Evolutionary conservation across 1,140 invertebrate species (phyloP), one percentile per base, ranked within the genome.

Genomic region (Tachypleus tridentatus): DNA sequence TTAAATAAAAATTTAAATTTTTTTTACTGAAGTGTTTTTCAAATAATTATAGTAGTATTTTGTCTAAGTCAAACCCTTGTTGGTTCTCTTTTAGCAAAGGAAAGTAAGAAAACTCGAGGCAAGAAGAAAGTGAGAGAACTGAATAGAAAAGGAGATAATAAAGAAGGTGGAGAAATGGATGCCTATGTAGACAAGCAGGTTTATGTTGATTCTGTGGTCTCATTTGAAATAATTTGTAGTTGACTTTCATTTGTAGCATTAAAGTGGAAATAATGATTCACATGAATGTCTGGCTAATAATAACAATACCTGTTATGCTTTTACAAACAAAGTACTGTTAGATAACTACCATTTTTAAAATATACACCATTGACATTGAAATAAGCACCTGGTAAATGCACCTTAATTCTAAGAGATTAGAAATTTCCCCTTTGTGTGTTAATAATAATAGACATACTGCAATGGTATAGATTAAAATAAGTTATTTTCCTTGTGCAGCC

Each of bases 141-240:
- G 29, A 67, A 64, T 47, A 67, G 62, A 53, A 57, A 60, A 58
- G 66, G 54, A 11, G 62, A 67, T 50, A 64, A 60, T n/a, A 67
- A 67, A 64, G 66, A 64, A 53, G 66, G 62, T 49, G 66, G 66
- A 3, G 66, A 67, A 50, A 67, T 67, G 62, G 66, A 67, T 64
- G 66, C 66, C 29, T 64, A 64, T 53, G 49, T 67, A 5, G 64
- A 54, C 58, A 58, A 64, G 47, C n/a, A 29, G 47, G 5, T 10
- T 9, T 11, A 8, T 10, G 10, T 10, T 11, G 47, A 11, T 29
- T 57, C 10, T 11, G 4, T 11, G 47, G 47, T 10, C n/a, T 10
- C 10, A 11, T 10, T 5, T 10, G 53, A 54, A 57, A 57, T 3
- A 9, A 6, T 11, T 57, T 57, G 1, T 57, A 5, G n/a, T 8